Evolutionary conservation across 2,888 invertebrate species (phyloP).

Genomic region (Heliconius cydno): DNA sequence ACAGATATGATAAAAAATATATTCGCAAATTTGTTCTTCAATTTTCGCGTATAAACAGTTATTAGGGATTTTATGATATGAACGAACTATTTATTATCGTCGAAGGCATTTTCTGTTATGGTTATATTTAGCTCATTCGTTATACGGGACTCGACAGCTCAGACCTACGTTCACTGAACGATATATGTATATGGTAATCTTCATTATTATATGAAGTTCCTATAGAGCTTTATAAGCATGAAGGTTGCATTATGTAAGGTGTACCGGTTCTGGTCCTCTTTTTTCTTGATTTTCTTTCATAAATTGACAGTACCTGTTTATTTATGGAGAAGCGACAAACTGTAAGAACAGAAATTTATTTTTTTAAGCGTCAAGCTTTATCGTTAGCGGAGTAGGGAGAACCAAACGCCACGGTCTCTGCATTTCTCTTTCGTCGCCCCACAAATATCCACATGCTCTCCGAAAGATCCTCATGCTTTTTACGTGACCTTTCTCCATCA

Average conservation of each 20-base stretch:
- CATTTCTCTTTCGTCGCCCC: too few relatives aligned
- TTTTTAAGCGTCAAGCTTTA: too few relatives aligned
- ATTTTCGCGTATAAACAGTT: slow-evolving; percentile 14
- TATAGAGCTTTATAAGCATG: slow-evolving; percentile 1
- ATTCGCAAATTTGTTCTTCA: slow-evolving; percentile 3
- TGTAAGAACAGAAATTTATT: background rate
- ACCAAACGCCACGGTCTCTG: too few relatives aligned
- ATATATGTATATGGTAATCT: background rate
- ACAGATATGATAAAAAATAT: slow-evolving; percentile 15
- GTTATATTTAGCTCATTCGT: slow-evolving; percentile 13
- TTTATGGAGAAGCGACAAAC: background rate
- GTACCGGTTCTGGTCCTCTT: background rate
- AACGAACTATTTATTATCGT: slow-evolving; percentile 9
- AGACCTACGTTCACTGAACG: background rate
- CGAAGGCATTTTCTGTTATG: background rate
- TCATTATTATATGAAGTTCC: background rate
- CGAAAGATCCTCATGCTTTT: background rate
- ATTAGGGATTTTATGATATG: slow-evolving; percentile 9
- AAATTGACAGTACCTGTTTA: background rate
- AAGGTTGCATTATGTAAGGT: slow-evolving; percentile 12
- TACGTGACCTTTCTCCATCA: background rate
- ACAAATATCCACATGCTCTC: background rate
- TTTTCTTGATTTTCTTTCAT: background rate
- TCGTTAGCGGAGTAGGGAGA: too few relatives aligned
- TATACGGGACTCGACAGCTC: slow-evolving; percentile 8